These are phyloP conservation scores for Himalopsyche anomala DNA, from an alignment of 2,888 invertebrate genomes.

Conservation along the genomic window DNA sequence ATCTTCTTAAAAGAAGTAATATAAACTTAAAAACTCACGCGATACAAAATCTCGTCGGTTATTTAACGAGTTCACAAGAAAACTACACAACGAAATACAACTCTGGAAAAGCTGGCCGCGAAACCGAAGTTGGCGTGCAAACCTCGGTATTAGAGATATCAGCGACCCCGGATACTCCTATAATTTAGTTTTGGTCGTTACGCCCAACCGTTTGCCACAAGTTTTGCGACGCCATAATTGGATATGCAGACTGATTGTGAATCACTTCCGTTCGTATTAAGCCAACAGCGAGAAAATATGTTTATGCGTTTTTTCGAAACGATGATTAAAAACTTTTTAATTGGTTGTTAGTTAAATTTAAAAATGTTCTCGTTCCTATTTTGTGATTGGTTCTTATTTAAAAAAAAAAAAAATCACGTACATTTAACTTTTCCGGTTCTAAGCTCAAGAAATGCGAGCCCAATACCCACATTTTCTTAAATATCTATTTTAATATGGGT, in stretches of 20 bases:
- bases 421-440: too few species aligned
- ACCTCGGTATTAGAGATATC: slow-evolving; percentile 52
- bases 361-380: neutral
- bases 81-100: slow-evolving; percentile 31
- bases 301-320: neutral
- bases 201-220: slow-evolving; percentile 45
- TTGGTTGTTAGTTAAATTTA: neutral
- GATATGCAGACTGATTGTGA: slow-evolving; percentile 49
- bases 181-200: slow-evolving; percentile 50
- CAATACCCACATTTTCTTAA: too few species aligned
- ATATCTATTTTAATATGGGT: too few species aligned
- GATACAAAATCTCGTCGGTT: neutral
- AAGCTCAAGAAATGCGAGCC: too few species aligned
- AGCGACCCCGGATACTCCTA: slow-evolving; percentile 44
- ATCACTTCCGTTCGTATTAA: slow-evolving; percentile 45
- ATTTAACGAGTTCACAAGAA: slow-evolving; percentile 35
- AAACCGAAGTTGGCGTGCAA: slow-evolving; percentile 17
- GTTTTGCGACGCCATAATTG: slow-evolving; percentile 50
- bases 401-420: too few species aligned
- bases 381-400: too few species aligned
- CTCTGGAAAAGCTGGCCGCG: neutral
- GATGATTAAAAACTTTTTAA: slow-evolving; percentile 31
- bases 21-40: slow-evolving; percentile 10
- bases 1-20: slow-evolving; percentile 9
- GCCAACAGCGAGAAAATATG: slow-evolving; percentile 5